Percentiles rank a stretch among this genome's conserved stretches.
phyloP scores from a whole-genome alignment of 1,140 invertebrate genomes.

The Oreohelix idahoensis region DNA sequence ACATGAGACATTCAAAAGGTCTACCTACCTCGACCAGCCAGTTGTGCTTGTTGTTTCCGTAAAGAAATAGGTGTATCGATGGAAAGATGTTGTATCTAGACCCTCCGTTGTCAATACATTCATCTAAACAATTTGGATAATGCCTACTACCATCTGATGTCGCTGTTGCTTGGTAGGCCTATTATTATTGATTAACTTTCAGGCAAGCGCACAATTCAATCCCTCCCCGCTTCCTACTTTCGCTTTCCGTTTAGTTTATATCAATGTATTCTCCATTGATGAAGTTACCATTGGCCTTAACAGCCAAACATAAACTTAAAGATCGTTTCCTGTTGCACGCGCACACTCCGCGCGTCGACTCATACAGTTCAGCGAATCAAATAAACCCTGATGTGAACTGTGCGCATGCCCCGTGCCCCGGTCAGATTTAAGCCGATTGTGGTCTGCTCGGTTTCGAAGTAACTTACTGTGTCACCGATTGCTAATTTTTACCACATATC shows the following conservation, averaged over 20 bases:
- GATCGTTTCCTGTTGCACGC: neutral
- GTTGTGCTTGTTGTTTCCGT: neutral
- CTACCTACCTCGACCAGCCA: neutral
- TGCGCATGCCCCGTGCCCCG: neutral
- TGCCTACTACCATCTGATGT: neutral
- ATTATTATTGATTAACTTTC: neutral
- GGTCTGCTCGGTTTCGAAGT: neutral
- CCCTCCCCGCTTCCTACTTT: constrained; percentile 5
- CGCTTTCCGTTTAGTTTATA: neutral
- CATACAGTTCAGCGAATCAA: constrained; percentile 26
- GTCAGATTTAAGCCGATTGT: neutral
- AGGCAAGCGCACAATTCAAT: neutral
- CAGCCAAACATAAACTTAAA: neutral
- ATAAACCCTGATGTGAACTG: neutral
- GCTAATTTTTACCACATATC: constrained; percentile 16
- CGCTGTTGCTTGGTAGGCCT: neutral
- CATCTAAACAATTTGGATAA: neutral
- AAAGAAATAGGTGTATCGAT: neutral
- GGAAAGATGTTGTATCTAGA: neutral
- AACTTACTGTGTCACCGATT: neutral
- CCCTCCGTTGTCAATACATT: neutral
- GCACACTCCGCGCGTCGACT: neutral
- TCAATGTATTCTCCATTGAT: neutral
- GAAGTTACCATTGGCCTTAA: neutral
- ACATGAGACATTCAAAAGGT: neutral